phyloP scores from a whole-genome alignment of 2,113 vertebrate species.

The Toxostoma redivivum region DNA sequence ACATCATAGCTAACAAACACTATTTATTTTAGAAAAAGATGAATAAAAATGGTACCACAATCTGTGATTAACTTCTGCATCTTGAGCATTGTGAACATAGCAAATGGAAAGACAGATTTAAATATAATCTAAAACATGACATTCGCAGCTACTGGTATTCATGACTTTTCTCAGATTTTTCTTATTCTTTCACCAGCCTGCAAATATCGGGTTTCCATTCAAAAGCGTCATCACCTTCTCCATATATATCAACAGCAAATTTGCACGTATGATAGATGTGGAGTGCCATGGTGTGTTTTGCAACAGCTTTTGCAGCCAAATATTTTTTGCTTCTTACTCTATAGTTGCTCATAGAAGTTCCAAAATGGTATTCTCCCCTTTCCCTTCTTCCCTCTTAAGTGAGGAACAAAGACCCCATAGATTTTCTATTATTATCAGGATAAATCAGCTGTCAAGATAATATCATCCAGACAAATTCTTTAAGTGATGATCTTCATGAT shows the following conservation, averaged over 20 bases:
- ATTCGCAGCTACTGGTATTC: constrained; percentile 28
- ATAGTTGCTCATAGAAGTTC: constrained; percentile 50
- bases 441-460: constrained; percentile 11
- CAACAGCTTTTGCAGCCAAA: constrained; percentile 57
- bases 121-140: constrained; percentile 4
- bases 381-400: not conserved
- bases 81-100: not conserved
- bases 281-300: constrained; percentile 42
- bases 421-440: constrained; percentile 12
- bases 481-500: constrained; percentile 2
- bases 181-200: constrained; percentile 37
- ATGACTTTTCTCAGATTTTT: constrained; percentile 41
- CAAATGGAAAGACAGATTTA: not conserved
- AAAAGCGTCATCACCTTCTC: constrained; percentile 22
- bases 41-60: not conserved
- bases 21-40: not conserved
- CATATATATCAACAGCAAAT: constrained; percentile 47
- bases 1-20: not conserved
- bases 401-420: constrained; percentile 31
- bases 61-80: not conserved
- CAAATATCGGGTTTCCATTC: constrained; percentile 19
- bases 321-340: constrained; percentile 63
- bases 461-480: constrained; percentile 3
- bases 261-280: not conserved
- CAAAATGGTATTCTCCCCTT: constrained; percentile 38